Percentiles rank a stretch among this genome's conserved stretches.
These are phyloP conservation scores for Otus scops DNA, from an alignment of 2,797 vertebrate species.

Conservation along the genomic window DNA sequence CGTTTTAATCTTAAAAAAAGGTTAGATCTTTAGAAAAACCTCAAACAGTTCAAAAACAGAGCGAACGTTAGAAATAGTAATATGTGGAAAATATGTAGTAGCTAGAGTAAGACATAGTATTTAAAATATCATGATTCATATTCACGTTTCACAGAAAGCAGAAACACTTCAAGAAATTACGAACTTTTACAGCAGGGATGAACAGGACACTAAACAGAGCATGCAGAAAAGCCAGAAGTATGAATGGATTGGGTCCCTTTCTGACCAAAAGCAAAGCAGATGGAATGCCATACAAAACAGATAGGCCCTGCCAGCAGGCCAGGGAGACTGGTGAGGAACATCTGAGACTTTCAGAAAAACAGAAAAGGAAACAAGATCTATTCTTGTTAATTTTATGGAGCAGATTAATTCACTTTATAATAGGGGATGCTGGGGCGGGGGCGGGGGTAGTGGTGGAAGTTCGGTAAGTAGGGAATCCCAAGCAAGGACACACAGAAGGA, in stretches of 20 bases:
- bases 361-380: background rate
- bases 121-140: background rate
- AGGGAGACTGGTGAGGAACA: background rate
- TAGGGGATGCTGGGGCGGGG: fast-evolving
- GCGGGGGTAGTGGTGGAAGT: background rate
- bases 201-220: background rate
- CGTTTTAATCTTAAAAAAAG: background rate
- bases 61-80: background rate
- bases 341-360: background rate
- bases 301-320: background rate
- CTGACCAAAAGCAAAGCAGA: background rate
- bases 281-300: background rate
- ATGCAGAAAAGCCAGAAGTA: background rate
- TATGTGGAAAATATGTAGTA: background rate
- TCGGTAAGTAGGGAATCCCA: background rate
- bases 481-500: background rate
- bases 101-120: background rate
- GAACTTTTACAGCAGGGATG: background rate
- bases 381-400: background rate
- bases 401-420: background rate
- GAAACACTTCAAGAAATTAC: background rate
- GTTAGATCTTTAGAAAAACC: background rate
- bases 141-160: background rate
- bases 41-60: background rate
- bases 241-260: background rate